Evolutionary conservation across 2,113 vertebrate genomes (phyloP).

Genomic region (Heloderma charlesbogerti): DNA sequence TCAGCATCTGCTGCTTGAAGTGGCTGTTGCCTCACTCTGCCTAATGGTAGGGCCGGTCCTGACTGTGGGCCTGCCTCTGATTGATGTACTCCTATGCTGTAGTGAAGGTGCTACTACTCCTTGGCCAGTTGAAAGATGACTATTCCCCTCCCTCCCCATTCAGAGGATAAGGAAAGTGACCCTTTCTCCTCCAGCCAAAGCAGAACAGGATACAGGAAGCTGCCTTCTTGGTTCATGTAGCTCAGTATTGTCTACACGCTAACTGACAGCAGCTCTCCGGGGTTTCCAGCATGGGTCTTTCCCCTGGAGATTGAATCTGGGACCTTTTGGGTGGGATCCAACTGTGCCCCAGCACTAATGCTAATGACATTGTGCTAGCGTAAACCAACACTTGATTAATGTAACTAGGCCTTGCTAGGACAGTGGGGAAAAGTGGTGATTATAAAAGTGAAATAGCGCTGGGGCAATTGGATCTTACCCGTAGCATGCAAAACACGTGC

Average conservation of each 20-base stretch:
- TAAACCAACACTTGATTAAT: too few relatives aligned
- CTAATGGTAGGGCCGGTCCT: too few relatives aligned
- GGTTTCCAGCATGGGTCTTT: background rate
- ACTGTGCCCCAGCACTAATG: too few relatives aligned
- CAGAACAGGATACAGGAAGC: background rate
- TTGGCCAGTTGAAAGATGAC: background rate
- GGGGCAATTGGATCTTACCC: background rate
- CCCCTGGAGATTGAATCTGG: background rate
- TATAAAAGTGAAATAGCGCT: too few relatives aligned
- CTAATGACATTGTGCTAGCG: too few relatives aligned
- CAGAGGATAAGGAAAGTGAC: background rate
- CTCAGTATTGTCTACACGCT: background rate
- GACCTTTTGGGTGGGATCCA: too few relatives aligned
- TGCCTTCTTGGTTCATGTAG: background rate
- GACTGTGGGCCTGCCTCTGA: background rate
- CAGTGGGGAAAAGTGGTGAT: too few relatives aligned
- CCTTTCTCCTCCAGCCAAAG: conserved; percentile 1
- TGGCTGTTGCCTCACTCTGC: too few relatives aligned
- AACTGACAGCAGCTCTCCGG: background rate
- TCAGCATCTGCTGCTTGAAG: too few relatives aligned
- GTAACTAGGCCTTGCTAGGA: too few relatives aligned
- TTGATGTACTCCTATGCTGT: background rate
- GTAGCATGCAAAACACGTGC: background rate
- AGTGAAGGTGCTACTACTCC: background rate
- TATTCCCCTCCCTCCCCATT: background rate